A percentile compares a stretch with the other conserved stretches of the same genome.
phyloP scores from a whole-genome alignment of 2,797 vertebrate species.

The Sternarchorhynchus goeldii region DNA sequence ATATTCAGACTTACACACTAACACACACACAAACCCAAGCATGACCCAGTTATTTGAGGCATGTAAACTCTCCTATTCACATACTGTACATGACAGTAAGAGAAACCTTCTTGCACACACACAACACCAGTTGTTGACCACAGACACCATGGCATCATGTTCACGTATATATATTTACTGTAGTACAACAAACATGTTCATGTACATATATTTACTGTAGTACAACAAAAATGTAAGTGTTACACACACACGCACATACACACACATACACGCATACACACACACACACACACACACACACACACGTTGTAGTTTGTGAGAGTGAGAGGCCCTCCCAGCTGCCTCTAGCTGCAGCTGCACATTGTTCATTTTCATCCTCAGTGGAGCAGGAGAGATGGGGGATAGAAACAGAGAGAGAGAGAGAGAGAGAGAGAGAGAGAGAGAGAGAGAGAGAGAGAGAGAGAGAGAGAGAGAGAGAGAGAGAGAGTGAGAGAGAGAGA shows the following conservation, averaged over 20 bases:
- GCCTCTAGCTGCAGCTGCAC: slow-evolving; percentile 62
- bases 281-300: slow-evolving; percentile 37
- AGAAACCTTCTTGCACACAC: neutral
- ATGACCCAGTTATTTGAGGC: slow-evolving; percentile 14
- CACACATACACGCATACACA: slow-evolving; percentile 1
- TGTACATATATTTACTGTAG: too few species aligned
- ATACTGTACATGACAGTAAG: neutral
- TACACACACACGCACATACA: neutral
- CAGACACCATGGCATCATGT: too few species aligned
- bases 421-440: neutral
- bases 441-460: slow-evolving; percentile 19
- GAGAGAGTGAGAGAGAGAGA: neutral
- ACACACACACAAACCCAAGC: slow-evolving; percentile 34
- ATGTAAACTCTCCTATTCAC: slow-evolving; percentile 13
- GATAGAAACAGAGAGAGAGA: neutral
- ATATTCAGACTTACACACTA: slow-evolving; percentile 12
- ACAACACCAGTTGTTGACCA: neutral
- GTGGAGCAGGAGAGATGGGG: slow-evolving; percentile 39
- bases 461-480: neutral
- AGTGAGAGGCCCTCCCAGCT: slow-evolving; percentile 71
- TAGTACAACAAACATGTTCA: too few species aligned
- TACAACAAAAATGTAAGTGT: neutral
- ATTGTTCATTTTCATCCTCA: slow-evolving; percentile 62
- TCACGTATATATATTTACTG: too few species aligned
- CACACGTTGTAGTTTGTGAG: slow-evolving; percentile 57